Conservation (phyloP, 2,797 vertebrate genomes). For the Erethizon dorsatum region DNA sequence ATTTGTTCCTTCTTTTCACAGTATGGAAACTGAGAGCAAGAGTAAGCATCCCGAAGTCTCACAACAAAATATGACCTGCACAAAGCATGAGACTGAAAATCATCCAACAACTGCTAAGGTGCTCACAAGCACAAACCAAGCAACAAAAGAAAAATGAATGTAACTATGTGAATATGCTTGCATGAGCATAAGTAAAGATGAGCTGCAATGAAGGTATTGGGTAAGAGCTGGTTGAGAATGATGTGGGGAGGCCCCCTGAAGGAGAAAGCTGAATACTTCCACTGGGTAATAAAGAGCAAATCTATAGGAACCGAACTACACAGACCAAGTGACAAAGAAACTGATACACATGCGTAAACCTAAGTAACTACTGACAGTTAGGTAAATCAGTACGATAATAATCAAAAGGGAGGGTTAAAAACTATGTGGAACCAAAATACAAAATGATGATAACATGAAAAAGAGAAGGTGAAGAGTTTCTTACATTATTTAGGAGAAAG, state of each 20-base stretch:
- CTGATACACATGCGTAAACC: not conserved
- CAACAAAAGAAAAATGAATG: constrained; percentile 6
- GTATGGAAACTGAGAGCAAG: not conserved
- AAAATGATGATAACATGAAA: constrained; percentile 36
- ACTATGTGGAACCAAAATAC: not conserved
- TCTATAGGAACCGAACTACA: not conserved
- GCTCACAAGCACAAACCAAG: not conserved
- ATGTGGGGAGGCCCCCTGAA: not conserved
- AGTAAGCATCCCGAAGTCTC: not conserved
- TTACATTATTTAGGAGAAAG: constrained; percentile 10
- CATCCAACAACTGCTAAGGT: not conserved
- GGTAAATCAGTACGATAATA: not conserved
- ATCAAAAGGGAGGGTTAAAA: not conserved
- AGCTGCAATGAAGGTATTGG: not conserved
- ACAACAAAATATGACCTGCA: constrained; percentile 12
- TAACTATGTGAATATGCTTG: not conserved
- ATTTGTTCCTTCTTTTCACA: constrained; percentile 7
- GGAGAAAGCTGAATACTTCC: not conserved
- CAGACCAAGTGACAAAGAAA: not conserved
- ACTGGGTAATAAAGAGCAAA: not conserved
- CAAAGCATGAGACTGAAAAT: not conserved
- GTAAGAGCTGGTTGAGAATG: not conserved
- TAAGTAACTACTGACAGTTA: not conserved
- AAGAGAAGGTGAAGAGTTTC: not conserved
- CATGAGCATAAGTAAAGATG: not conserved